phyloP scores from a whole-genome alignment of 1,140 invertebrate species.

The Drosophila sproati region DNA sequence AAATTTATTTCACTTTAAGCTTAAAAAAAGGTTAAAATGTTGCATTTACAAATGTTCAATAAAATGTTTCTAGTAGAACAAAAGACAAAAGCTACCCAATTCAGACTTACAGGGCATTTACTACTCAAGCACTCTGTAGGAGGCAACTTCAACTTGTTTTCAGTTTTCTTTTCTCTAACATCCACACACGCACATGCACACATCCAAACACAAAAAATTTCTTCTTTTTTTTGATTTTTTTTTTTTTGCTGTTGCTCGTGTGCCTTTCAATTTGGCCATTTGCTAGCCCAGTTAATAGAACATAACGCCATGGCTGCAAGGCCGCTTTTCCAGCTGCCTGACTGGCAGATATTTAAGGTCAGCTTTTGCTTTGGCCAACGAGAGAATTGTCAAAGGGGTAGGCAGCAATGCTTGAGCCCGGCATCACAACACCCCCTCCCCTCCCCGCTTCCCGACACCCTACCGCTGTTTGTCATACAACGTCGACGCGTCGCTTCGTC shows the following conservation, averaged over 20 bases:
- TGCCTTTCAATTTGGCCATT: conserved; percentile 71
- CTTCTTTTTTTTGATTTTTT: conserved; percentile 19
- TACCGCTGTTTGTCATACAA: conserved; percentile 66
- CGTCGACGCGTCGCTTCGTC: conserved; percentile 39
- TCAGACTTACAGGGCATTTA: not conserved
- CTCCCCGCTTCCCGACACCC: not conserved
- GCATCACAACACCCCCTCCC: not conserved
- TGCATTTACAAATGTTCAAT: too few species aligned
- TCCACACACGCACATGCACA: conserved; percentile 16
- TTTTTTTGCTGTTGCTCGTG: conserved; percentile 23
- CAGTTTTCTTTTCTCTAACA: not conserved
- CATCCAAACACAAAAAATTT: not conserved
- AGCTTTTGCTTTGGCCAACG: conserved; percentile 54
- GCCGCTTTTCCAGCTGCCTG: conserved; percentile 69
- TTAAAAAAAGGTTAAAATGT: too few species aligned
- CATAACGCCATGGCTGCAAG: conserved; percentile 50
- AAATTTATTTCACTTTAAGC: too few species aligned
- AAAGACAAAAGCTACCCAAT: too few species aligned
- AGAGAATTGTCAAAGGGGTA: conserved; percentile 72
- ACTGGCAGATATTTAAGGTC: conserved; percentile 61
- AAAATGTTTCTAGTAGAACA: too few species aligned
- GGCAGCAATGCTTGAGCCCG: conserved; percentile 5
- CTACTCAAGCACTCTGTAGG: not conserved
- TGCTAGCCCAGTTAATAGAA: conserved; percentile 74
- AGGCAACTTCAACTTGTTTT: not conserved